phyloP scores from a whole-genome alignment of 2,888 invertebrate genomes.

The Ptychoptera contaminata region DNA sequence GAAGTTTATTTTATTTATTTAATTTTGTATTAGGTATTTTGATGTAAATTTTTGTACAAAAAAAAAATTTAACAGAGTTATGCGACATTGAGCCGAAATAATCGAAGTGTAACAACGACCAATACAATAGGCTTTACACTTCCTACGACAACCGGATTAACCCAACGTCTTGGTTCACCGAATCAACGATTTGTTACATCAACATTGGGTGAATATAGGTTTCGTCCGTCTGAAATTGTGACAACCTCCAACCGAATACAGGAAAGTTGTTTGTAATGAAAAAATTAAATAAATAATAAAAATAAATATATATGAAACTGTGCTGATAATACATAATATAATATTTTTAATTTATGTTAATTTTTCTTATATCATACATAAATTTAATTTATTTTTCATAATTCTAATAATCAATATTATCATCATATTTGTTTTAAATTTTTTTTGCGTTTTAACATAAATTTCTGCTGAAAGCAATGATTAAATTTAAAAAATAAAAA shows the following conservation, averaged over 20 bases:
- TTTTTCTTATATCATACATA: no score
- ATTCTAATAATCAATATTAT: no score
- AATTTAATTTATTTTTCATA: no score
- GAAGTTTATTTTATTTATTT: background rate
- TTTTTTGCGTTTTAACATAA: no score
- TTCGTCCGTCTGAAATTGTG: conserved; percentile 63
- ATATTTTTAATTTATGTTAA: no score
- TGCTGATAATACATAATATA: no score
- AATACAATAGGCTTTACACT: background rate
- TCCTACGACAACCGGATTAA: background rate
- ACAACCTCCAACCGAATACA: conserved; percentile 78
- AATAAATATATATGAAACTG: background rate
- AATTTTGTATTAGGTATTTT: background rate
- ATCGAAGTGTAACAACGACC: conserved; percentile 39
- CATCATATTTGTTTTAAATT: no score
- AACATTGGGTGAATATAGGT: conserved; percentile 61
- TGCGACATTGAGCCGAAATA: conserved; percentile 55
- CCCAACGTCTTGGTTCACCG: background rate
- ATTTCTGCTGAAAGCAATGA: no score
- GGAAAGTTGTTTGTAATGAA: conserved; percentile 77
- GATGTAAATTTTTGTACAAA: background rate
- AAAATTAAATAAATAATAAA: background rate
- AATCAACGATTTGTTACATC: conserved; percentile 39
- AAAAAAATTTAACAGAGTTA: conserved; percentile 47
- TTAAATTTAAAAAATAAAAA: no score